Evolutionary conservation across 2,113 vertebrate species (phyloP).

Genomic region (Oncorhynchus masou): DNA sequence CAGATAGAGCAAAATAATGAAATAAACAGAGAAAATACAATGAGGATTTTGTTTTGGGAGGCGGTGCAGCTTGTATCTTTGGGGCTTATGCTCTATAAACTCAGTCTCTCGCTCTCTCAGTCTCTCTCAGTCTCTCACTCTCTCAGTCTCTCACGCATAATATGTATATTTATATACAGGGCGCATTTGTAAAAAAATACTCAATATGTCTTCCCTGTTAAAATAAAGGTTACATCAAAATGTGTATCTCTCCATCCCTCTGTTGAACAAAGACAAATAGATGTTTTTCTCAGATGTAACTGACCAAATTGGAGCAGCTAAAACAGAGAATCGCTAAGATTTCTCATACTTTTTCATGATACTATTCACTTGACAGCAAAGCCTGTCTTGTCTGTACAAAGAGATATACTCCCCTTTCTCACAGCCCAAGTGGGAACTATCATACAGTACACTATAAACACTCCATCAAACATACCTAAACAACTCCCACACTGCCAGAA

Average conservation of each 20-base stretch:
- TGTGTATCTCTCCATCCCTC: not conserved
- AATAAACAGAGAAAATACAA: not conserved
- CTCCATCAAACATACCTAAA: not conserved
- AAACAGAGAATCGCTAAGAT: not conserved
- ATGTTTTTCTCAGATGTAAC: not conserved
- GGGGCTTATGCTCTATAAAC: not conserved
- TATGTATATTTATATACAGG: too few relatives aligned
- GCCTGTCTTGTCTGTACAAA: not conserved
- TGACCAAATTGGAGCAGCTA: not conserved
- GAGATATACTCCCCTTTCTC: too few relatives aligned
- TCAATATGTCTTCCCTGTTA: too few relatives aligned
- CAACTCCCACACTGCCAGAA: not conserved
- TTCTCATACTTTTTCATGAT: not conserved
- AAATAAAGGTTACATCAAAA: too few relatives aligned
- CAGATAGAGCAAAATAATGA: not conserved
- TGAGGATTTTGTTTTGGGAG: not conserved
- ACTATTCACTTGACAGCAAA: not conserved
- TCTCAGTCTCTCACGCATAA: too few relatives aligned
- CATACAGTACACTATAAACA: not conserved
- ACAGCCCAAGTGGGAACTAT: too few relatives aligned
- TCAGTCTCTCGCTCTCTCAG: too few relatives aligned
- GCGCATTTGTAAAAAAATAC: too few relatives aligned
- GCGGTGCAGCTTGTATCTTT: not conserved
- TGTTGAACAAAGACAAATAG: not conserved
- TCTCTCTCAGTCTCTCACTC: too few relatives aligned